Conservation (phyloP, 2,888 invertebrate species). For the Pterostichus niger region DNA sequence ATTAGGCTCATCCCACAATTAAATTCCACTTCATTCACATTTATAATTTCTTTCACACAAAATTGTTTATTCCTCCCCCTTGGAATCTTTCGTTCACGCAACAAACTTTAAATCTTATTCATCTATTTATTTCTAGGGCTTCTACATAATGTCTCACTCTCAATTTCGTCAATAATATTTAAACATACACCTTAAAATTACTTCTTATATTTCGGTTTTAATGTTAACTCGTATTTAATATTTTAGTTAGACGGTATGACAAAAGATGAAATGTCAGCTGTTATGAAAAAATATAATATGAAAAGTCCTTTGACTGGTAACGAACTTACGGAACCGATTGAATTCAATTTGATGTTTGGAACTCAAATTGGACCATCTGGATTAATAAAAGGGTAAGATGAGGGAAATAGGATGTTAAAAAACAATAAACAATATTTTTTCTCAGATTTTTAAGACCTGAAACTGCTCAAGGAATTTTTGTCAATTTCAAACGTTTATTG, state of each 20-base stretch:
- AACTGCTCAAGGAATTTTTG: slow-evolving; percentile 99
- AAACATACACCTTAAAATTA: not conserved
- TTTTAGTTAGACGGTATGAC: slow-evolving; percentile 92
- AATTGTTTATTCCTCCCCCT: no score
- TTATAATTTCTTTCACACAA: no score
- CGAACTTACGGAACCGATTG: slow-evolving; percentile 96
- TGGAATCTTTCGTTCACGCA: no score
- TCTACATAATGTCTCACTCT: no score
- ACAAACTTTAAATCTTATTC: no score
- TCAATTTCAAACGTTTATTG: slow-evolving; percentile 97
- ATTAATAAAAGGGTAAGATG: slow-evolving; percentile 87
- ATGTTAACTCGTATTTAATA: slow-evolving; percentile 34
- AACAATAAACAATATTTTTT: slow-evolving; percentile 66
- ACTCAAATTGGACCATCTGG: slow-evolving; percentile 99
- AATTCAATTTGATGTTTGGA: slow-evolving; percentile 99
- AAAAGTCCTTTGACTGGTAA: slow-evolving; percentile 97
- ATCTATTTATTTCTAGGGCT: no score
- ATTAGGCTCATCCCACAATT: no score
- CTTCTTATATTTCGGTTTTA: not conserved
- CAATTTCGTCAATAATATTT: no score
- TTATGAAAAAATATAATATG: slow-evolving; percentile 93
- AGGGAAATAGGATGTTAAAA: slow-evolving; percentile 52
- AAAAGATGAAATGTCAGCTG: slow-evolving; percentile 91
- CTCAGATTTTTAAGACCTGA: slow-evolving; percentile 94
- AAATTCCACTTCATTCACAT: no score